Conservation (phyloP, 2,797 vertebrate genomes). For the Anguilla anguilla region DNA sequence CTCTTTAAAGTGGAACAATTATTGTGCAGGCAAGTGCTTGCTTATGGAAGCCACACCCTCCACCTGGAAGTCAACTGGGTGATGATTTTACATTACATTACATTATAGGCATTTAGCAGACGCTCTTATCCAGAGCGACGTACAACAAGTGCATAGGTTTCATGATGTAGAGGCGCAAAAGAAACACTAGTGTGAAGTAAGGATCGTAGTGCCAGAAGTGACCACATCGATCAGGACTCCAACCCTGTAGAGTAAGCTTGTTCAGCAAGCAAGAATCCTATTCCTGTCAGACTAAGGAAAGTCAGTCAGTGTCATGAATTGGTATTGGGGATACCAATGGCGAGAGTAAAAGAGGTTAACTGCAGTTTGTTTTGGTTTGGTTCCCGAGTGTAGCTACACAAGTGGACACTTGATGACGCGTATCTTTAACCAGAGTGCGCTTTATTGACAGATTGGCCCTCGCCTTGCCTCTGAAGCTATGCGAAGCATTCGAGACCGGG, state of each 20-base stretch:
- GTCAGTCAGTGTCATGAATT: not conserved
- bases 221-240: no score
- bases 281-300: not conserved
- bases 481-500: not conserved
- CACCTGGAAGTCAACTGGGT: conserved; percentile 11
- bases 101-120: no score
- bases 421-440: not conserved
- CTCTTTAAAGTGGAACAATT: conserved; percentile 44
- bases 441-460: not conserved
- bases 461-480: not conserved
- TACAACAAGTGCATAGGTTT: no score
- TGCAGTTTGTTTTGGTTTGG: not conserved
- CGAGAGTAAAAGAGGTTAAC: not conserved
- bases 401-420: not conserved
- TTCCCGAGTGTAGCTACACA: not conserved
- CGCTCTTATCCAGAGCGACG: no score
- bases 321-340: not conserved
- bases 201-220: no score
- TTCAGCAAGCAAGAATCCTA: no score
- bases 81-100: no score
- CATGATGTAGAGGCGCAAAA: no score
- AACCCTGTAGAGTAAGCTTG: no score
- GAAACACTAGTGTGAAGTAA: no score
- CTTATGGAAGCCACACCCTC: not conserved
- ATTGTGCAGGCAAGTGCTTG: conserved; percentile 10